These are phyloP conservation scores for Oncorhynchus masou DNA, from an alignment of 2,113 vertebrate species.

Conservation along the genomic window DNA sequence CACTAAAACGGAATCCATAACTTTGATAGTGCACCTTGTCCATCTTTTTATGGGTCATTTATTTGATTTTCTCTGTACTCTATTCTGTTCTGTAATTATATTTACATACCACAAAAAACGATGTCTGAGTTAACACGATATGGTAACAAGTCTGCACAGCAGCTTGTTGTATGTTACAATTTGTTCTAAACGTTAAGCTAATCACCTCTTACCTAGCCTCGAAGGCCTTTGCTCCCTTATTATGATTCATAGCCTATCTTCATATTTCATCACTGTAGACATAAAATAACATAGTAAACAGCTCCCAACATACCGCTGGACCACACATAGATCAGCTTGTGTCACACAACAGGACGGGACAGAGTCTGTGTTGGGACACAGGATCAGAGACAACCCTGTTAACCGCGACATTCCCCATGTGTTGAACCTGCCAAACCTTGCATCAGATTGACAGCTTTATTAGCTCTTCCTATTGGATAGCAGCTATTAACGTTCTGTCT, in stretches of 20 bases:
- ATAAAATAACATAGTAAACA: neutral
- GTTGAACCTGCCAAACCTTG: slow-evolving; percentile 1
- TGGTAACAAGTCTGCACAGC: neutral
- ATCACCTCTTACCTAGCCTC: neutral
- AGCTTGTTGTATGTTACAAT: neutral
- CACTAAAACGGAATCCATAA: no score
- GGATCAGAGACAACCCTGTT: neutral
- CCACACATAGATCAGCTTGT: slow-evolving; percentile 10
- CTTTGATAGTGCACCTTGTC: no score
- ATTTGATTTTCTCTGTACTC: neutral
- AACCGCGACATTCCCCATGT: neutral
- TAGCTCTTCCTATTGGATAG: slow-evolving; percentile 17
- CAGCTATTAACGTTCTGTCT: neutral
- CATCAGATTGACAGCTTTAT: slow-evolving; percentile 38
- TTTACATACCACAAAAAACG: neutral
- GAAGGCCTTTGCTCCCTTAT: neutral
- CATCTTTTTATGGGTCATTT: no score
- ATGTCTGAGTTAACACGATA: neutral
- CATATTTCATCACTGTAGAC: slow-evolving; percentile 8
- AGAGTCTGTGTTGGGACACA: slow-evolving; percentile 16
- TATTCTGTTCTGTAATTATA: neutral
- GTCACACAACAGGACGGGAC: neutral
- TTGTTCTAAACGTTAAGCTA: neutral
- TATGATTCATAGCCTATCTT: slow-evolving; percentile 14
- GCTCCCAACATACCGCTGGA: slow-evolving; percentile 16